Percentiles rank a stretch among this genome's conserved stretches.
Conservation (phyloP, 1,140 invertebrate genomes). For the Drosophila sp. region DNA sequence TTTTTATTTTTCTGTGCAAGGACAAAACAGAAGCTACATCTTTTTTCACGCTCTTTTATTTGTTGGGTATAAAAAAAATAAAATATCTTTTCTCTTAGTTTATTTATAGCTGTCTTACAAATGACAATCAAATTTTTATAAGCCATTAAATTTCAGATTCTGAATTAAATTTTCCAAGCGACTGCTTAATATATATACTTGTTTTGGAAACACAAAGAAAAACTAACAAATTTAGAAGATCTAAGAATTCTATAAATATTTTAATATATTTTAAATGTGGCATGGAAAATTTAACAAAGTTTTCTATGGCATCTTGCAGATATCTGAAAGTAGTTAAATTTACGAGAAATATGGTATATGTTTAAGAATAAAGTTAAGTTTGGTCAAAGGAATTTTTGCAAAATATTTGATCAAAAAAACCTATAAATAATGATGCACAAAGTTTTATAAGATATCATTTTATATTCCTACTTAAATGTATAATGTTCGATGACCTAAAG, state of each 20-base stretch:
- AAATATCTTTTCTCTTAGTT: conserved; percentile 32
- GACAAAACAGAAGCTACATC: conserved; percentile 4
- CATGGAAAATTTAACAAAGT: too few relatives aligned
- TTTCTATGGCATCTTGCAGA: too few relatives aligned
- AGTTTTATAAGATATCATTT: neutral
- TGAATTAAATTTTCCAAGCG: conserved; percentile 18
- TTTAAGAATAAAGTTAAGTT: too few relatives aligned
- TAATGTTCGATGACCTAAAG: conserved; percentile 1
- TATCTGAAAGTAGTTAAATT: too few relatives aligned
- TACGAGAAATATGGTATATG: too few relatives aligned
- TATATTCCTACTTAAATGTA: neutral
- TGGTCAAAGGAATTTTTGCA: neutral
- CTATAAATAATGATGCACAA: neutral
- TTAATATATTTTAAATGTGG: too few relatives aligned
- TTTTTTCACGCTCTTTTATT: neutral
- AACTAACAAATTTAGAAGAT: too few relatives aligned
- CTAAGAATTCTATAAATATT: too few relatives aligned
- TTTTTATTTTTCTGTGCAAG: conserved; percentile 39
- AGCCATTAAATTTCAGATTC: conserved; percentile 35
- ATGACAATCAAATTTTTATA: conserved; percentile 47
- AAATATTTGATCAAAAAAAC: neutral
- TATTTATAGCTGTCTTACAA: conserved; percentile 36
- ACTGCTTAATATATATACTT: neutral
- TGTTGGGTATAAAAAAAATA: conserved; percentile 6
- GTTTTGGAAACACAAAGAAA: neutral